Percentiles rank a stretch among this genome's conserved stretches.
Conservation (phyloP, 2,113 vertebrate genomes). For the Tachysurus vachellii region DNA sequence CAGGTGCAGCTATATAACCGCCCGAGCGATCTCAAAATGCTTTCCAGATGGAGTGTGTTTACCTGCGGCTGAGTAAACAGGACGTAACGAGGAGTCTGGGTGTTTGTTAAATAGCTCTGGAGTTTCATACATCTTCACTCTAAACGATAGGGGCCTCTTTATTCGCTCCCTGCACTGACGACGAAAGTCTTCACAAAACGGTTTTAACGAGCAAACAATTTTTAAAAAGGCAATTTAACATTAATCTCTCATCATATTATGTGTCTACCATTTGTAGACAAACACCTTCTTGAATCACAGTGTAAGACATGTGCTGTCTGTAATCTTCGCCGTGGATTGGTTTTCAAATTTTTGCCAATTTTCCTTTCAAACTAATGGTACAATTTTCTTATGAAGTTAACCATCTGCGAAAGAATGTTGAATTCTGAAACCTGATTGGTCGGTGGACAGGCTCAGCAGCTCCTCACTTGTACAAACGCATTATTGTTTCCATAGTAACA, state of each 20-base stretch:
- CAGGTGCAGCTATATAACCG: not conserved
- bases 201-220: not conserved
- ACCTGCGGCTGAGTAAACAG: conserved; percentile 22
- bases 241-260: not conserved
- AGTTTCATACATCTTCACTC: not conserved
- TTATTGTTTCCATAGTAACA: not conserved
- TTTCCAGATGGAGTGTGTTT: conserved; percentile 39
- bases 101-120: not conserved
- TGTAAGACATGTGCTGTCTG: not conserved
- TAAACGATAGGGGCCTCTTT: not conserved
- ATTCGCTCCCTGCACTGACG: not conserved
- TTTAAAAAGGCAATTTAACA: not conserved
- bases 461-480: not conserved
- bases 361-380: not conserved
- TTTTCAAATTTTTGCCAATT: conserved; percentile 9
- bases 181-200: not conserved
- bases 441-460: not conserved
- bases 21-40: not conserved
- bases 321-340: not conserved
- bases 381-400: not conserved
- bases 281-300: conserved; percentile 2
- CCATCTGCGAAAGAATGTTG: not conserved
- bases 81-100: not conserved
- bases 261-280: not conserved
- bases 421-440: not conserved